phyloP scores from a whole-genome alignment of 2,888 invertebrate species.

The Fragum whitleyi region DNA sequence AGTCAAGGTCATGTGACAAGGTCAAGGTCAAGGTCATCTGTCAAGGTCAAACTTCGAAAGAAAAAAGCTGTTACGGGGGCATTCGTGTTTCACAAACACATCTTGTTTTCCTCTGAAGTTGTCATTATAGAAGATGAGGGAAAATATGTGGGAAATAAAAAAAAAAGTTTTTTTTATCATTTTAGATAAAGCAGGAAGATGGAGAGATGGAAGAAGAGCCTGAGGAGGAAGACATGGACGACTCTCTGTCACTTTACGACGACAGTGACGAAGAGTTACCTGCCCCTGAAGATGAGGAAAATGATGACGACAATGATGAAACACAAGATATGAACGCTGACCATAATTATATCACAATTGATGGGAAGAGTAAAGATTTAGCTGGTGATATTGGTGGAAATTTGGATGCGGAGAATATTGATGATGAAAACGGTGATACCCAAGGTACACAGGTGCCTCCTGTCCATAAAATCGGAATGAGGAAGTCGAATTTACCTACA shows the following conservation, averaged over 20 bases:
- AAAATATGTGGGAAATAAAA: too few species aligned
- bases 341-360: not conserved
- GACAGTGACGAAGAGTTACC: not conserved
- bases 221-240: slow-evolving; percentile 7
- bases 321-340: not conserved
- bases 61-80: too few species aligned
- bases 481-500: slow-evolving; percentile 32
- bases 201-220: too few species aligned
- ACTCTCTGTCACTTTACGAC: not conserved
- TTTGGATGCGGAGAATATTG: too few species aligned
- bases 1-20: too few species aligned
- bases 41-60: too few species aligned
- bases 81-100: too few species aligned
- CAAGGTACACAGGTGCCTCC: slow-evolving; percentile 31
- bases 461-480: slow-evolving; percentile 47
- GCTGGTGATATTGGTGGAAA: not conserved
- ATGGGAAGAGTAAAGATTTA: not conserved
- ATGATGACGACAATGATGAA: not conserved
- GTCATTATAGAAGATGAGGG: slow-evolving; percentile 20
- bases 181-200: slow-evolving; percentile 25
- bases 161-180: slow-evolving; percentile 22
- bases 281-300: not conserved
- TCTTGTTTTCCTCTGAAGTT: too few species aligned
- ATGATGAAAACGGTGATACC: not conserved
- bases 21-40: too few species aligned